These are phyloP conservation scores for Apteryx mantelli DNA, from an alignment of 2,113 vertebrate genomes.

Conservation along the genomic window DNA sequence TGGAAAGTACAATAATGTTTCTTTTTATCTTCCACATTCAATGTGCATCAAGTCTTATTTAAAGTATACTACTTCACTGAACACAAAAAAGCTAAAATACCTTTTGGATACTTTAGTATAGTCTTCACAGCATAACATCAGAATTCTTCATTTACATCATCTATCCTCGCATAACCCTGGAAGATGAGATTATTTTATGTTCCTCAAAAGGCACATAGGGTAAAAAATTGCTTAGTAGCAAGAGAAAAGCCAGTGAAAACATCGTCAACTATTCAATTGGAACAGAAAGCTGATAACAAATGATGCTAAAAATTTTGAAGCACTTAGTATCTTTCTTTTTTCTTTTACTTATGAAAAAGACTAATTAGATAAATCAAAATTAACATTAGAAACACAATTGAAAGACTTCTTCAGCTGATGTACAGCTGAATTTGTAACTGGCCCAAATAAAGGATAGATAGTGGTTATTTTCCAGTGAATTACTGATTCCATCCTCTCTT, in stretches of 20 bases:
- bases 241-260: background rate
- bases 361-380: background rate
- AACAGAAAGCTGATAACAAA: background rate
- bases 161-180: background rate
- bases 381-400: background rate
- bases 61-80: background rate
- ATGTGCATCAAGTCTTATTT: background rate
- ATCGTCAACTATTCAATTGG: background rate
- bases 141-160: background rate
- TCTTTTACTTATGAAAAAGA: background rate
- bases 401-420: background rate
- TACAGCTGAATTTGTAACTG: background rate
- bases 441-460: background rate
- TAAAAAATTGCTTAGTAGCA: background rate
- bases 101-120: background rate
- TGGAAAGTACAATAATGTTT: background rate
- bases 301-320: background rate
- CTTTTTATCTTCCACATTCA: background rate
- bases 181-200: background rate
- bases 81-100: background rate
- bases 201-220: background rate
- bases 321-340: background rate
- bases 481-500: background rate
- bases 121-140: background rate
- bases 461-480: background rate